Conservation (phyloP, 2,888 invertebrate genomes). For the Ophion ventricosus region DNA sequence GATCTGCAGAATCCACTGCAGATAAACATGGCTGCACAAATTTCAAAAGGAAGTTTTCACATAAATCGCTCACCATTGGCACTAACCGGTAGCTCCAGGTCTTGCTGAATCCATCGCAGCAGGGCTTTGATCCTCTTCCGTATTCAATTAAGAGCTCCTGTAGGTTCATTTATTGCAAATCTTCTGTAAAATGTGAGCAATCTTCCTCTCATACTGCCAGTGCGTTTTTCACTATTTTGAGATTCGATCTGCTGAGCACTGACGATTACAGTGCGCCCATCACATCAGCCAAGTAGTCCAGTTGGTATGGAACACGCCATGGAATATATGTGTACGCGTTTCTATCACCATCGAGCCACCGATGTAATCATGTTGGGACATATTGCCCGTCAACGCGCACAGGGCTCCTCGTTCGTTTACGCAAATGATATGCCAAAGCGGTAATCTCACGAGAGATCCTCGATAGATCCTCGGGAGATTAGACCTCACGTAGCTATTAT, state of each 20-base stretch:
- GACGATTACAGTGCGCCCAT: too few relatives aligned
- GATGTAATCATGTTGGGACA: constrained; percentile 76
- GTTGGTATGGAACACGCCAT: constrained; percentile 17
- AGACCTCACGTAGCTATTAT: constrained; percentile 59
- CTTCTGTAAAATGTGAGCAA: not conserved
- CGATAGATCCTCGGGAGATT: constrained; percentile 79
- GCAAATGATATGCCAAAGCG: constrained; percentile 82
- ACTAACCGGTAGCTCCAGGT: too few relatives aligned
- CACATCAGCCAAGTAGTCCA: not conserved
- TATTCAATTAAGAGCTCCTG: not conserved
- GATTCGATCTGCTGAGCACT: too few relatives aligned
- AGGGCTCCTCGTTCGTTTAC: constrained; percentile 81
- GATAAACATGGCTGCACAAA: too few relatives aligned
- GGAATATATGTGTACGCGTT: not conserved
- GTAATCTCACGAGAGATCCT: constrained; percentile 73
- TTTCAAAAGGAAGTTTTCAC: too few relatives aligned
- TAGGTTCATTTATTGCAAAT: not conserved
- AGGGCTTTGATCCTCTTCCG: not conserved
- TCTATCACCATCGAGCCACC: constrained; percentile 44
- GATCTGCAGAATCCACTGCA: too few relatives aligned
- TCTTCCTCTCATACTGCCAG: too few relatives aligned
- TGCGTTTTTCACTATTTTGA: too few relatives aligned
- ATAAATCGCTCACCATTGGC: too few relatives aligned
- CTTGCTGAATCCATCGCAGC: not conserved
- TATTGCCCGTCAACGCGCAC: constrained; percentile 82